Evolutionary conservation across 64 coral and sea anemone species (phyloP).

Genomic region (Cladopsammia gracilis): DNA sequence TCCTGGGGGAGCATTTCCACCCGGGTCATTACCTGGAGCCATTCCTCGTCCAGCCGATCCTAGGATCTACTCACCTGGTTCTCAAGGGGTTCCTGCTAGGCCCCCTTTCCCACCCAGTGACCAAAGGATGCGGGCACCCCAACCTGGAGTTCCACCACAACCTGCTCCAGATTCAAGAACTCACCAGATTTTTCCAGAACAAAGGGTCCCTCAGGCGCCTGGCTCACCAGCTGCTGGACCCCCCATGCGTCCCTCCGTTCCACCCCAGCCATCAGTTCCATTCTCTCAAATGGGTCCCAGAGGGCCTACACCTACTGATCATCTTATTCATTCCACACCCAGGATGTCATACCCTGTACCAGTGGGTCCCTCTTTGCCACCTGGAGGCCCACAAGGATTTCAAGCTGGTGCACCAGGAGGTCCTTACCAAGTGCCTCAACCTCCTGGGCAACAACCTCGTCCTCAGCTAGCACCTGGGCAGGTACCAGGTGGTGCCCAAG

Average conservation of each 20-base stretch:
- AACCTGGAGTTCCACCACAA: neutral
- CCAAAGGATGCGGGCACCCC: neutral
- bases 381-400: neutral
- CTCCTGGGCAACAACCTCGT: constrained; percentile 12
- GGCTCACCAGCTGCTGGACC: neutral
- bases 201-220: neutral
- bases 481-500: neutral
- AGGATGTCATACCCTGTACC: constrained; percentile 84
- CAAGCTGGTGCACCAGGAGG: constrained; percentile 10
- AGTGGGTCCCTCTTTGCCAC: neutral
- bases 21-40: constrained; percentile 8
- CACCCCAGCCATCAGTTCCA: neutral
- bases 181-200: constrained; percentile 10
- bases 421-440: neutral
- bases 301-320: constrained; percentile 47
- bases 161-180: neutral
- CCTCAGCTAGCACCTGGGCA: neutral
- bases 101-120: constrained; percentile 5
- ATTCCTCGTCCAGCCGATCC: neutral
- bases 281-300: constrained; percentile 30
- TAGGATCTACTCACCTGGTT: constrained; percentile 10
- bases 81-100: neutral
- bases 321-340: constrained; percentile 71
- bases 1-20: constrained; percentile 26
- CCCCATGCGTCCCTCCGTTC: neutral